A percentile compares a stretch with the other conserved stretches of the same genome.
Conservation (phyloP, 1,140 invertebrate species). For the Eupristina koningsbergeri region DNA sequence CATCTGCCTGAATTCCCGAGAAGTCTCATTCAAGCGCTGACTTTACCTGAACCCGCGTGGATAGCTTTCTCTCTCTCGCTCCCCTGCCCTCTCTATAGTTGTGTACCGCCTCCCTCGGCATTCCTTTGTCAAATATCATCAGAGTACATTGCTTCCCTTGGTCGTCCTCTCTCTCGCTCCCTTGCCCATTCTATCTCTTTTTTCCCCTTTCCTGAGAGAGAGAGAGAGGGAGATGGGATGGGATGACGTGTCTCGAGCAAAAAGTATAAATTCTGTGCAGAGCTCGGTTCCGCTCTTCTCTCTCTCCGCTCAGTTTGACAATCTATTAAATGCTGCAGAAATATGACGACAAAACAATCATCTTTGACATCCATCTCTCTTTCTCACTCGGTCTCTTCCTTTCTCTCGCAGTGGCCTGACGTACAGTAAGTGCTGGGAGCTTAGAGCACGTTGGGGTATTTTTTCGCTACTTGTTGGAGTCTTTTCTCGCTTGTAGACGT, state of each 20-base stretch:
- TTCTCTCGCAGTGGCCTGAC: neutral
- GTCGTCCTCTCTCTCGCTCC: constrained; percentile 29
- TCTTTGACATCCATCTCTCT: constrained; percentile 6
- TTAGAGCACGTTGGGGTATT: neutral
- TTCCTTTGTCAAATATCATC: constrained; percentile 62
- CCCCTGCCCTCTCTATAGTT: neutral
- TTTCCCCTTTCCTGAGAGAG: neutral
- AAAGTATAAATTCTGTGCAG: constrained; percentile 19
- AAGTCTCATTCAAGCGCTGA: constrained; percentile 64
- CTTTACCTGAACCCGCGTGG: constrained; percentile 61
- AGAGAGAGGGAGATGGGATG: constrained; percentile 51
- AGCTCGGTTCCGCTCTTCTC: neutral
- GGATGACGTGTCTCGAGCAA: constrained; percentile 32
- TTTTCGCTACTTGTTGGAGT: neutral
- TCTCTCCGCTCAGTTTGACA: constrained; percentile 23
- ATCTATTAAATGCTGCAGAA: constrained; percentile 32
- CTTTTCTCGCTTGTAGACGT: neutral
- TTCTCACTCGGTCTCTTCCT: constrained; percentile 15
- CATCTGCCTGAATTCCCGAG: constrained; percentile 65
- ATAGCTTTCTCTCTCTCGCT: constrained; percentile 27
- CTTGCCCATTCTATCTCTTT: neutral
- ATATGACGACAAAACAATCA: constrained; percentile 21
- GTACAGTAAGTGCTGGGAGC: constrained; percentile 1
- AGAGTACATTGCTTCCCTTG: constrained; percentile 38
- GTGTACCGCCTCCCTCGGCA: constrained; percentile 57